Percentiles rank a stretch among this genome's conserved stretches.
Evolutionary conservation across 1,140 invertebrate species (phyloP).

Genomic region (Hycleus cichorii): DNA sequence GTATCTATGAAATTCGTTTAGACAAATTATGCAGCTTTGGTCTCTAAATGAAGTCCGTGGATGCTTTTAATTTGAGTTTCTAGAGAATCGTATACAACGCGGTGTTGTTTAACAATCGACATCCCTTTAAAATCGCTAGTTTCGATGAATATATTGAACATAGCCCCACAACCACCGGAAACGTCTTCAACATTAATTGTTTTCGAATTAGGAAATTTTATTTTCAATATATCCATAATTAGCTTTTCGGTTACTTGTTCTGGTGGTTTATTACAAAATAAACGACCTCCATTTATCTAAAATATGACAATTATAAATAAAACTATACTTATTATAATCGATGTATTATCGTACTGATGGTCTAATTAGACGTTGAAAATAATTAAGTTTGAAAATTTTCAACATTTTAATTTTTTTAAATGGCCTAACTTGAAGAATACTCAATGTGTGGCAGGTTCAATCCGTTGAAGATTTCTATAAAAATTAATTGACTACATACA

Average conservation of each 20-base stretch:
- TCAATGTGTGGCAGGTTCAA: too few relatives aligned
- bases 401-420: too few relatives aligned
- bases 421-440: too few relatives aligned
- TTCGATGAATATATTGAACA: constrained; percentile 77
- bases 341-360: too few relatives aligned
- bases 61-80: constrained; percentile 75
- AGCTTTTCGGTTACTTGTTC: constrained; percentile 21
- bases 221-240: constrained; percentile 42
- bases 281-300: too few relatives aligned
- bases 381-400: too few relatives aligned
- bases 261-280: not conserved
- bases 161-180: constrained; percentile 79
- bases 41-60: constrained; percentile 61
- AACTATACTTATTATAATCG: too few relatives aligned
- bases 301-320: too few relatives aligned
- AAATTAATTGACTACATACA: too few relatives aligned
- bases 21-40: constrained; percentile 18
- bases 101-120: constrained; percentile 71
- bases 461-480: too few relatives aligned
- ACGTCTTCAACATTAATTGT: constrained; percentile 64
- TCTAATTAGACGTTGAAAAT: too few relatives aligned
- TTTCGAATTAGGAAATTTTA: constrained; percentile 57
- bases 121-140: constrained; percentile 69
- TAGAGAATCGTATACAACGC: constrained; percentile 67
- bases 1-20: not conserved